Percentiles rank a stretch among this genome's conserved stretches.
Conservation (phyloP, 2,797 vertebrate species). For the Alfaro cultratus region DNA sequence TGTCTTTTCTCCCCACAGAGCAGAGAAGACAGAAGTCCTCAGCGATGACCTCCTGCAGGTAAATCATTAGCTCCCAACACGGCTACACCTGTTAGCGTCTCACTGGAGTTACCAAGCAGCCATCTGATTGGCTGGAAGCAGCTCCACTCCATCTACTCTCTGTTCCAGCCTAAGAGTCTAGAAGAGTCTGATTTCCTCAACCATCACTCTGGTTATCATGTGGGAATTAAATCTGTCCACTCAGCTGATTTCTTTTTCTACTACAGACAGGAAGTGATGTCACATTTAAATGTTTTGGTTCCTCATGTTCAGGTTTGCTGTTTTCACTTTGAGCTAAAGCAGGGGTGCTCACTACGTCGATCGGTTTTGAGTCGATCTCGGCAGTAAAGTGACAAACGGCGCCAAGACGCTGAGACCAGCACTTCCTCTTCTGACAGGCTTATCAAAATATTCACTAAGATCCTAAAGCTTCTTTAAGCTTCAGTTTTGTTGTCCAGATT, state of each 20-base stretch:
- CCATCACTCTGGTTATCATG: neutral
- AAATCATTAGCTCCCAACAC: conserved; percentile 67
- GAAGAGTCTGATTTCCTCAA: too few relatives aligned
- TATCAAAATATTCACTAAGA: too few relatives aligned
- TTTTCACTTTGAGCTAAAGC: neutral
- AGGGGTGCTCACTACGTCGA: too few relatives aligned
- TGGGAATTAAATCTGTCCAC: neutral
- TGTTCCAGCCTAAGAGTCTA: too few relatives aligned
- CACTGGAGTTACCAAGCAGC: too few relatives aligned
- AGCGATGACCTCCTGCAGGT: conserved; percentile 98
- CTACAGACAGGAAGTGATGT: neutral
- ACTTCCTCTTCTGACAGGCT: too few relatives aligned
- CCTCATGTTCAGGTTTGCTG: neutral
- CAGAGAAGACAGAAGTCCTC: conserved; percentile 98
- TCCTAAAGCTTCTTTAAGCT: too few relatives aligned
- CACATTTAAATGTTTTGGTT: neutral
- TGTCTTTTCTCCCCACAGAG: conserved; percentile 84
- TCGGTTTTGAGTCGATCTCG: too few relatives aligned
- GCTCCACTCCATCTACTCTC: too few relatives aligned
- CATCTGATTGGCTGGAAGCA: too few relatives aligned
- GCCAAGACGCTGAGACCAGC: too few relatives aligned
- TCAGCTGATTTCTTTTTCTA: neutral
- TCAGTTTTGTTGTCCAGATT: neutral
- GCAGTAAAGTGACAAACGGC: too few relatives aligned
- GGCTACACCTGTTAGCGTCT: conserved; percentile 3